phyloP scores from a whole-genome alignment of 2,888 invertebrate genomes.

The Clostera curtula region DNA sequence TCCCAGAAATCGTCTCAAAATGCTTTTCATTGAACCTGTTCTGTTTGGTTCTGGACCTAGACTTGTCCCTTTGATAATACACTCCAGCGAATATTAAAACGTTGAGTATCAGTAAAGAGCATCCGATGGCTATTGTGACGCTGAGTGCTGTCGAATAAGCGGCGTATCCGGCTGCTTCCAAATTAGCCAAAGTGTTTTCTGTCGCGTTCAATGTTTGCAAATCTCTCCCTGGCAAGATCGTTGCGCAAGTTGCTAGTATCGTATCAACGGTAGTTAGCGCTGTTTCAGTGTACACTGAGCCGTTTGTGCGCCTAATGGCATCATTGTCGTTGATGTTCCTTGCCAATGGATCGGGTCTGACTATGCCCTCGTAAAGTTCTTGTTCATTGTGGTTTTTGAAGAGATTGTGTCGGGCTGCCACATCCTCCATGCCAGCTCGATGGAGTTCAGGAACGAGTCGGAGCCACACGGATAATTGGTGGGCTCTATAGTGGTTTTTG shows the following conservation, averaged over 20 bases:
- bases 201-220: constrained; percentile 68
- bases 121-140: constrained; percentile 87
- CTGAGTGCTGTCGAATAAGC: constrained; percentile 85
- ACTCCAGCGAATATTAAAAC: constrained; percentile 89
- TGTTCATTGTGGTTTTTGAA: constrained; percentile 92
- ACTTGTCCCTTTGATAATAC: constrained; percentile 87
- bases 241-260: constrained; percentile 82
- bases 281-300: constrained; percentile 71
- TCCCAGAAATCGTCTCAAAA: constrained; percentile 84
- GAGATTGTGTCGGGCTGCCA: constrained; percentile 89
- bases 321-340: constrained; percentile 77
- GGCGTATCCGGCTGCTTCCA: constrained; percentile 86
- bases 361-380: constrained; percentile 91
- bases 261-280: constrained; percentile 81
- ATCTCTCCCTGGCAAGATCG: constrained; percentile 73
- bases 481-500: constrained; percentile 95
- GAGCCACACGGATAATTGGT: constrained; percentile 96
- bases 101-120: constrained; percentile 86
- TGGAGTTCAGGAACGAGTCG: constrained; percentile 94
- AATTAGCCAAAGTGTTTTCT: constrained; percentile 84
- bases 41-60: constrained; percentile 78
- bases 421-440: constrained; percentile 91
- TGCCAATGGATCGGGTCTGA: constrained; percentile 88
- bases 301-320: constrained; percentile 71
- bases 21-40: constrained; percentile 81